A percentile compares a stretch with the other conserved stretches of the same genome.
phyloP scores from a whole-genome alignment of 2,797 vertebrate species.

The Helarctos malayanus region DNA sequence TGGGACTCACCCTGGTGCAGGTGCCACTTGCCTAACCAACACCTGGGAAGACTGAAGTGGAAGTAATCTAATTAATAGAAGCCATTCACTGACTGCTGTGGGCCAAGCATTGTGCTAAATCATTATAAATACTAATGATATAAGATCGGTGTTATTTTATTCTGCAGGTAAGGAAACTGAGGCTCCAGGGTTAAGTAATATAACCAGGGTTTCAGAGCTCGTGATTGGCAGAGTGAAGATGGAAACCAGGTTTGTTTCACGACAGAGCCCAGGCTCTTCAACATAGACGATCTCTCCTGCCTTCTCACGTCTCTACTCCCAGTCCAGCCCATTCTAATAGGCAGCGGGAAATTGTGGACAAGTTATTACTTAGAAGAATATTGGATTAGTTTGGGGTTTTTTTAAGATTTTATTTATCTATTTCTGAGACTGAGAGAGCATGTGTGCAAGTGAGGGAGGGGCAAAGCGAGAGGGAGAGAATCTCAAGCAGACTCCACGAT shows the following conservation, averaged over 20 bases:
- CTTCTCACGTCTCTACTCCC: background rate
- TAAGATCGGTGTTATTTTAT: background rate
- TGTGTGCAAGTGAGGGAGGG: rapidly evolving
- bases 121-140: background rate
- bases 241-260: background rate
- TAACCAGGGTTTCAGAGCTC: background rate
- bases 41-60: background rate
- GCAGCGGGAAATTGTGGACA: background rate
- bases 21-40: background rate
- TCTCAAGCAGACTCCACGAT: background rate
- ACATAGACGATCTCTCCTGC: background rate
- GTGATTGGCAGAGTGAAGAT: background rate
- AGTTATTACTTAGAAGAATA: background rate
- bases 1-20: background rate
- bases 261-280: background rate
- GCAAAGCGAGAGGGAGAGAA: background rate
- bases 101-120: background rate
- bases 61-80: background rate
- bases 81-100: background rate
- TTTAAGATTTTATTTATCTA: background rate
- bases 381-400: background rate
- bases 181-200: background rate
- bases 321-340: background rate
- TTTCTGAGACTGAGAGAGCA: background rate
- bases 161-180: background rate